Base-by-base conservation (phyloP, 1,140 invertebrate genomes). In the Pararge aegeria region DNA sequence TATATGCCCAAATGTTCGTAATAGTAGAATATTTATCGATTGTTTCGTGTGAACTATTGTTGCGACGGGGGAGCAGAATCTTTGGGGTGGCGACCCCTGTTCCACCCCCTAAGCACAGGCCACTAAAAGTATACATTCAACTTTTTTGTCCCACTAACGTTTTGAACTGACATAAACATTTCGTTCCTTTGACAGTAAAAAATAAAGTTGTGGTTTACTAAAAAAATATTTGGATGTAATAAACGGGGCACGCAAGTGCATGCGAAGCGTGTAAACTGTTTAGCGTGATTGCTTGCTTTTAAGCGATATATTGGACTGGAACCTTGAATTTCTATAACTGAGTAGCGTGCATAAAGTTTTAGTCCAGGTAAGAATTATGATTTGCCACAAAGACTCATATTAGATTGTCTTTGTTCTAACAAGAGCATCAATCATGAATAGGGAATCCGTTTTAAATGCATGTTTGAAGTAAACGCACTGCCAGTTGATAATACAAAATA, bases 11-110 rank as follows among this genome's bases (percentile, higher is more conserved):
- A 9, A 42, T 52, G n/a, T 52, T 46, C 46, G 30, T 24, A 15
- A 52, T 12, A 15, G 10, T 57, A 54, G 46, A 61, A 60, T 54
- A 61, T 51, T 61, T 87, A 87, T 87, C 70, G 84, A 87, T 85
- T 83, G 75, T 75, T 84, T 73, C 68, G 64, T 78, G 79, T 80
- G 79, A 78, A 80, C 80, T 85, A 83, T 85, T 87, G 84, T 87
- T 76, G 61, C 61, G 69, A 75, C 61, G 73, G 75, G 81, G 75
- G 72, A 57, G 68, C 79, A 83, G 79, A 80, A 78, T 82, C 80
- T 67, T 73, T 73, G 71, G 83, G 83, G 81, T 80, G 71, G 61
- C 69, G 51, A 62, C 70, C 73, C 65, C 57, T 60, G 19, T 51
- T 64, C 64, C 55, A 57, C 66, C 65, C 65, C 48, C 60, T 58